Percentiles rank a stretch among this genome's conserved stretches.
phyloP scores from a whole-genome alignment of 1,140 invertebrate genomes.

The Anastatus disparis region DNA sequence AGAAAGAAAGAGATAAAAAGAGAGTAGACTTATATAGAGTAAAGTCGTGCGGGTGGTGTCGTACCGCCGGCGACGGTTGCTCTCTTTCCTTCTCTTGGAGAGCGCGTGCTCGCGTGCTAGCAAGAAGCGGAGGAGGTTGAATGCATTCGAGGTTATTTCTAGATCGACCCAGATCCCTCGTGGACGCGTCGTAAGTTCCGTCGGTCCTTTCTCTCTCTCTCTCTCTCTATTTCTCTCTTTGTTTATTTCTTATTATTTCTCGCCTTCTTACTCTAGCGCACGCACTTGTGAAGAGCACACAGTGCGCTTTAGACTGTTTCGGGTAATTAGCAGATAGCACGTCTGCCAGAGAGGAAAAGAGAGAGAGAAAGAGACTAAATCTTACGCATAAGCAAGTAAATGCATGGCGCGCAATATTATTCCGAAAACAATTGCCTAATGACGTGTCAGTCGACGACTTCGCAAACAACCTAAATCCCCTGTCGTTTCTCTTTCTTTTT shows the following conservation, averaged over 20 bases:
- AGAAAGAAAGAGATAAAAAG: slow-evolving; percentile 51
- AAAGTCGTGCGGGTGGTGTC: slow-evolving; percentile 33
- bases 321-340: slow-evolving; percentile 61
- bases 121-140: slow-evolving; percentile 47
- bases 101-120: not conserved
- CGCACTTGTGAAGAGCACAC: slow-evolving; percentile 31
- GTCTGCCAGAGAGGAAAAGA: slow-evolving; percentile 46
- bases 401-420: slow-evolving; percentile 45
- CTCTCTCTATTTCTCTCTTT: not conserved
- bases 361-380: too few relatives aligned
- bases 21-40: slow-evolving; percentile 11
- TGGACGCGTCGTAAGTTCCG: slow-evolving; percentile 47
- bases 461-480: slow-evolving; percentile 14
- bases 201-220: not conserved
- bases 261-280: too few relatives aligned
- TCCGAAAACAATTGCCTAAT: slow-evolving; percentile 39
- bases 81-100: slow-evolving; percentile 35
- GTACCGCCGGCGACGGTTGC: slow-evolving; percentile 38
- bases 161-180: slow-evolving; percentile 62
- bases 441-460: slow-evolving; percentile 16
- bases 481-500: too few relatives aligned
- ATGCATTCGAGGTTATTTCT: slow-evolving; percentile 62
- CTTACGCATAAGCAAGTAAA: too few relatives aligned
- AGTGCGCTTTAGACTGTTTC: slow-evolving; percentile 60
- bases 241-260: not conserved